phyloP scores from a whole-genome alignment of 2,888 invertebrate species.

The Galerucella nymphaeae region DNA sequence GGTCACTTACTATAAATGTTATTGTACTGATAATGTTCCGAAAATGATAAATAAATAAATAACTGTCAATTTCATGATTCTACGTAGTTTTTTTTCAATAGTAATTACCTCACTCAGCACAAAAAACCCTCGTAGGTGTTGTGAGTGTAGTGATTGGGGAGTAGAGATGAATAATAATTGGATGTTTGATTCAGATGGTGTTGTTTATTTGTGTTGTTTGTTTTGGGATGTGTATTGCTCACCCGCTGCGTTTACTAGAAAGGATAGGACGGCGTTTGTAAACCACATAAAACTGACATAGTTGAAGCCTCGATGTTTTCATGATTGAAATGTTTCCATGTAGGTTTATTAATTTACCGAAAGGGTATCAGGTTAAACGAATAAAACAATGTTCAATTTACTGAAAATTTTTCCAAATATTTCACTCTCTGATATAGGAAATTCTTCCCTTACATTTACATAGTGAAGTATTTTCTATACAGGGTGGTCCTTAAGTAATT shows the following conservation, averaged over 20 bases:
- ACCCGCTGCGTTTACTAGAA: slow-evolving; percentile 15
- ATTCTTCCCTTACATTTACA: too few relatives aligned
- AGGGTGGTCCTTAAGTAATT: too few relatives aligned
- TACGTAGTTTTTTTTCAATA: background rate
- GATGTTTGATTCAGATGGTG: slow-evolving; percentile 20
- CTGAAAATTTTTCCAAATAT: background rate
- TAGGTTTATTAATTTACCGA: slow-evolving; percentile 1
- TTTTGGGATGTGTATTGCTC: slow-evolving; percentile 13
- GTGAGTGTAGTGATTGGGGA: slow-evolving; percentile 11
- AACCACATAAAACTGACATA: slow-evolving; percentile 15
- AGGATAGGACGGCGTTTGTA: slow-evolving; percentile 14
- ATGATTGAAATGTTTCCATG: slow-evolving; percentile 13
- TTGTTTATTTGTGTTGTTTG: slow-evolving; percentile 21
- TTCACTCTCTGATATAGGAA: too few relatives aligned
- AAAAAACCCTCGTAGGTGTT: slow-evolving; percentile 17
- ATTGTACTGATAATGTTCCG: too few relatives aligned
- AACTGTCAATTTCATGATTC: background rate
- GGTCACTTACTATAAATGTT: too few relatives aligned
- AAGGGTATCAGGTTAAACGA: background rate
- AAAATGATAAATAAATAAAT: too few relatives aligned
- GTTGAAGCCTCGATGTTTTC: slow-evolving; percentile 2
- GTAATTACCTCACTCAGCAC: background rate
- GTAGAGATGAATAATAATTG: slow-evolving; percentile 20
- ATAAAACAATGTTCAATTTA: background rate
- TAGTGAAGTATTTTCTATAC: too few relatives aligned